Base-by-base conservation (phyloP, 2,113 vertebrate genomes). In the Pycnonotus jocosus region DNA sequence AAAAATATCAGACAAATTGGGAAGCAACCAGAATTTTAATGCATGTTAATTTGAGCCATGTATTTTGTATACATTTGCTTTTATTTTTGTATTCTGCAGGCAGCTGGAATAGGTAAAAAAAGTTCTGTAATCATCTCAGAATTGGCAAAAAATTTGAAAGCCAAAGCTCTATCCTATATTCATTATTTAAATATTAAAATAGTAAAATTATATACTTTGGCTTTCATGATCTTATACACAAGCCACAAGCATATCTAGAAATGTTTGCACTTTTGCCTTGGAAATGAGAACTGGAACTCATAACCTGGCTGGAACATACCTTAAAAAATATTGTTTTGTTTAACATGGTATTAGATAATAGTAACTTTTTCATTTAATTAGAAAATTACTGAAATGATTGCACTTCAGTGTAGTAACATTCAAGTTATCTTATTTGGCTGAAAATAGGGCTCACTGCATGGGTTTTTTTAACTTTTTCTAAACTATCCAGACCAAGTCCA, bases 41-140 rank as follows among this genome's bases (percentile, higher is more conserved):
- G 16, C 28, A 47, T 82, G 62, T 30, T 90, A 88, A 95, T 80
- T 82, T 88, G 6, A 61, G 31, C n/a, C 30, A 65, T n/a, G n/a
- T 44, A 57, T 95, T 95, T 93, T 91, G 86, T 91, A 90, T 88
- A 72, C 33, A 86, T 72, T 90, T 82, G 51, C 81, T 74, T 85
- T 92, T 71, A 68, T 82, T 95, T 90, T 83, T 86, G 66, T 82
- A 77, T 72, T 83, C 65, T 70, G 76, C 37, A 73, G 50, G 47
- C 83, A 93, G 86, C 76, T 93, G 80, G 80, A 93, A 81, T 72
- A 80, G 90, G 48, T 57, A 82, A 88, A 92, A 94, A 88, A 81
- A 79, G 1, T 87, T 47, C 33, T 86, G 15, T 35, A 93, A 86
- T 69, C 30, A 65, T 31, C 31, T 60, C 93, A 86, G 83, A 76